Evolutionary conservation across 2,113 vertebrate genomes (phyloP).

Genomic region (Struthidea cinerea): DNA sequence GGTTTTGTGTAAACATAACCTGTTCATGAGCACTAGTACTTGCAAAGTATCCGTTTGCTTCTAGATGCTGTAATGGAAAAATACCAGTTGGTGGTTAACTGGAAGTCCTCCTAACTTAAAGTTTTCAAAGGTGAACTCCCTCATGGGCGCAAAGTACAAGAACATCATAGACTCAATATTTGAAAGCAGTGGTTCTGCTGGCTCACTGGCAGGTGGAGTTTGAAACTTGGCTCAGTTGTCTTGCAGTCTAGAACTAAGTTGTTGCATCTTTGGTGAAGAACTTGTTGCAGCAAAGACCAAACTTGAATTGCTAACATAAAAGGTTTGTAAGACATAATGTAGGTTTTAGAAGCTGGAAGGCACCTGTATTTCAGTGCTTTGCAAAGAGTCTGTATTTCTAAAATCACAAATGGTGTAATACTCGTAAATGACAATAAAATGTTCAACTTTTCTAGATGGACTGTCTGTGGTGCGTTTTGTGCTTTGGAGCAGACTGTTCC

Average conservation of each 20-base stretch:
- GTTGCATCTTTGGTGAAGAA: not conserved
- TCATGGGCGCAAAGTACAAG: not conserved
- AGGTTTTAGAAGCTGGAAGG: not conserved
- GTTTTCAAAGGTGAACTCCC: not conserved
- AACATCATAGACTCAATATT: not conserved
- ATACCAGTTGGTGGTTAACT: constrained; percentile 5
- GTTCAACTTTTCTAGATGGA: constrained; percentile 61
- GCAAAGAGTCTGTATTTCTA: constrained; percentile 43
- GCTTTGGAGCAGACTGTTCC: not conserved
- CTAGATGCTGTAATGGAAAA: constrained; percentile 52
- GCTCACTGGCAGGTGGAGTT: not conserved
- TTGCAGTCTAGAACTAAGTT: not conserved
- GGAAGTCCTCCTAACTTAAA: constrained; percentile 21
- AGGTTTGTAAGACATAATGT: not conserved
- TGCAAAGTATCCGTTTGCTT: constrained; percentile 18
- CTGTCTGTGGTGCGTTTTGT: not conserved
- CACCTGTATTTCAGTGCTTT: constrained; percentile 32
- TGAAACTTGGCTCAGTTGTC: not conserved
- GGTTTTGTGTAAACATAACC: constrained; percentile 53
- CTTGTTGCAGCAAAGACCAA: not conserved
- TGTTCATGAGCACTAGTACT: constrained; percentile 44
- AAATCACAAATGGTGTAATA: constrained; percentile 50
- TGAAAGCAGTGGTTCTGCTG: constrained; percentile 1
- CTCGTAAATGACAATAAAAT: constrained; percentile 68
- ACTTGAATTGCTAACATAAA: not conserved